Base-by-base conservation (phyloP, 2,888 invertebrate genomes). In the Monochamus alternatus region DNA sequence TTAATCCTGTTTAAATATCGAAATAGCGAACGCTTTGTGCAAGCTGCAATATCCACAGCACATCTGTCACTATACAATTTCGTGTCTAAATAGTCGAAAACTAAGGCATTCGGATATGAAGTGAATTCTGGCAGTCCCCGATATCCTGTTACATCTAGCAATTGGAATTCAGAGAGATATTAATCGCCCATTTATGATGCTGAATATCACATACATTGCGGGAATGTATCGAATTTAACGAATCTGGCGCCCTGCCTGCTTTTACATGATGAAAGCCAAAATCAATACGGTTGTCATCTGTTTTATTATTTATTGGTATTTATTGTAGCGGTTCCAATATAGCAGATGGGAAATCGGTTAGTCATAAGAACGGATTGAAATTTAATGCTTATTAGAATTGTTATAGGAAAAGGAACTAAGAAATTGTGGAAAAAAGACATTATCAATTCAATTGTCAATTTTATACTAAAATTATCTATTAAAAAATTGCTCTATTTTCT, bases 221-320 rank as follows among this genome's bases (percentile, higher is more conserved):
- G 47, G 22, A 5, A 22, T n/a, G 55, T 55, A 55, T 55, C 55
- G 55, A 55, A 55, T 55, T 55, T 55, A 55, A 55, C 22, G 14
- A 55, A 55, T 55, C 14, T 22, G n/a, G 55, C 14, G 14, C 4
- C n/a, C 5, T 22, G n/a, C 14, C 55, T 22, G 10, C 14, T 38
- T 22, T 14, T 55, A 5, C 14, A 55, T 55, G 55, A 22, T 55
- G 55, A 55, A 55, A 55, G 55, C 55, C 14, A n/a, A 7, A 55
- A 55, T 55, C 55, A 55, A 55, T n/a, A 14, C 55, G 12, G n/a
- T 55, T 55, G 55, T 55, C 55, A 22, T 55, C 14, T 55, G 55
- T 55, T 55, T 55, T 55, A 55, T 55, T 55, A 55, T 55, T 55
- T 55, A 55, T 55, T 14, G 14, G 55, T 22, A 7, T n/a, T 55